These are phyloP conservation scores for Leiothrix lutea DNA, from an alignment of 2,113 vertebrate species.

Conservation along the genomic window DNA sequence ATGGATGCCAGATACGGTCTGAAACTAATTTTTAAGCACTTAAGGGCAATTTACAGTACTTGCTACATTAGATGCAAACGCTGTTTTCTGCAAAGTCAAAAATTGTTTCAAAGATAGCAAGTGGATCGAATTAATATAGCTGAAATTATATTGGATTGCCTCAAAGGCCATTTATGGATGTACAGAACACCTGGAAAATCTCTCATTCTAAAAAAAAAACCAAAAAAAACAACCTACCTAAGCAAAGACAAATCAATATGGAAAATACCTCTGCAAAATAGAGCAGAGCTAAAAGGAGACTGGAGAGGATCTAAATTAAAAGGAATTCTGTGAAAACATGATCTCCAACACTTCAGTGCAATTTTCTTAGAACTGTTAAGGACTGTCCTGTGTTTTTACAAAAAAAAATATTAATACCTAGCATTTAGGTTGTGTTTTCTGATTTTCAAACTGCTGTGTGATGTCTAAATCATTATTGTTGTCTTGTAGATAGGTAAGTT, in stretches of 20 bases:
- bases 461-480: background rate
- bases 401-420: background rate
- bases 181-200: slow-evolving; percentile 33
- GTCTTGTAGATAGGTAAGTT: background rate
- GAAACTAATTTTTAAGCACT: slow-evolving; percentile 62
- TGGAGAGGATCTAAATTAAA: background rate
- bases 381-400: background rate
- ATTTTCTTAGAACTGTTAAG: background rate
- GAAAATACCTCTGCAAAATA: background rate
- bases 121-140: slow-evolving; percentile 28
- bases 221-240: background rate
- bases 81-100: slow-evolving; percentile 11
- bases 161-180: slow-evolving; percentile 43
- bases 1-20: slow-evolving; percentile 17
- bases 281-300: background rate
- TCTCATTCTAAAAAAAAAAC: slow-evolving; percentile 5
- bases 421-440: background rate
- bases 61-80: slow-evolving; percentile 16
- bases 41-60: slow-evolving; percentile 46
- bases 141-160: slow-evolving; percentile 41
- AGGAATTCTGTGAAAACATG: background rate
- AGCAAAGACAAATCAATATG: background rate
- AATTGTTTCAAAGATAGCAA: slow-evolving; percentile 35
- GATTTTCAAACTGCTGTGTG: background rate
- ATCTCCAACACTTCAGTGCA: background rate